phyloP scores from a whole-genome alignment of 2,797 vertebrate genomes.

The Aplochiton taeniatus region DNA sequence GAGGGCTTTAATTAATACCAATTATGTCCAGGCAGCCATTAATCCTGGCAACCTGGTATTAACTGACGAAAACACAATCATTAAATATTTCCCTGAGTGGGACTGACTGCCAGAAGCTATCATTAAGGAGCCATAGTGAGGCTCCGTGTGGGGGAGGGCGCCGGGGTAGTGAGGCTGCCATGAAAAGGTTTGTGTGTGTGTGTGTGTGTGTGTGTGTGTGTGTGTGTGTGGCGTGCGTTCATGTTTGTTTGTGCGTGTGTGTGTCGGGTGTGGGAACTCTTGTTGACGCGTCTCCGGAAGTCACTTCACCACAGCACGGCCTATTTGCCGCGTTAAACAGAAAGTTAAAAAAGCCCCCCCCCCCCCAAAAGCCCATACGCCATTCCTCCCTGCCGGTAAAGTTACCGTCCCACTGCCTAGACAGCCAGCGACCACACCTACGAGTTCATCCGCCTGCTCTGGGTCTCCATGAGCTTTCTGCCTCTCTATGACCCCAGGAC shows the following conservation, averaged over 20 bases:
- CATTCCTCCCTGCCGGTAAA: too few species aligned
- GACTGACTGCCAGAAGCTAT: conserved; percentile 62
- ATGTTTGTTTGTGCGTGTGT: too few species aligned
- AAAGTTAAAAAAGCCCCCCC: too few species aligned
- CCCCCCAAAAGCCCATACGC: too few species aligned
- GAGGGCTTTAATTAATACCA: conserved; percentile 69
- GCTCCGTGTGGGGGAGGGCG: conserved; percentile 55
- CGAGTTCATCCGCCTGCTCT: conserved; percentile 16
- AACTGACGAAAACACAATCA: conserved; percentile 72
- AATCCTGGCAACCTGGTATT: conserved; percentile 69
- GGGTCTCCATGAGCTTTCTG: conserved; percentile 7
- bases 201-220: conserved; percentile 6
- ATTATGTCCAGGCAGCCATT: conserved; percentile 69
- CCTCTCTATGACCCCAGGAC: too few species aligned
- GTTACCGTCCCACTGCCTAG: too few species aligned
- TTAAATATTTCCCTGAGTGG: conserved; percentile 48
- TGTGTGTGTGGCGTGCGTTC: too few species aligned
- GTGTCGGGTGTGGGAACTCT: too few species aligned
- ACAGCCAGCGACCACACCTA: background rate
- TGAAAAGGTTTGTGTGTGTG: conserved; percentile 27
- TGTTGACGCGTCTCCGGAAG: too few species aligned
- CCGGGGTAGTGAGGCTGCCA: conserved; percentile 19
- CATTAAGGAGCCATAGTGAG: conserved; percentile 58
- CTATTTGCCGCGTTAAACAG: too few species aligned
- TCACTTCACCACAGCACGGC: too few species aligned